These are phyloP conservation scores for Chionis minor DNA, from an alignment of 2,113 vertebrate species.

Conservation along the genomic window DNA sequence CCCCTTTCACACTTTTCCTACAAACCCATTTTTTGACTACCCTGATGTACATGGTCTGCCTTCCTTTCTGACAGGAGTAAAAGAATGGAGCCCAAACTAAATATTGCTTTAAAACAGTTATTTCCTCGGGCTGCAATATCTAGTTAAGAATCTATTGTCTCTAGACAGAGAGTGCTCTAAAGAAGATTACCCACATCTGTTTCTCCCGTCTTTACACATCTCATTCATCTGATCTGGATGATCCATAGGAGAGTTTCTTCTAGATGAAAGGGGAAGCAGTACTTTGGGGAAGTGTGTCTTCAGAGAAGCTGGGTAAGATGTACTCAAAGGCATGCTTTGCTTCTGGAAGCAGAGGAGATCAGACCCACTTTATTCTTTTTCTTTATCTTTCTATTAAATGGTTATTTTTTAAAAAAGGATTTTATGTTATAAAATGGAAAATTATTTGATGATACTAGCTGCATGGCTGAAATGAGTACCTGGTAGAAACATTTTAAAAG, in stretches of 20 bases:
- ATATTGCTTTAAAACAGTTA: background rate
- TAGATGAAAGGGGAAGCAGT: rapidly evolving
- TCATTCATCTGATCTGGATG: background rate
- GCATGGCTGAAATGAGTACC: background rate
- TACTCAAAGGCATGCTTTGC: background rate
- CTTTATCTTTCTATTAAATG: background rate
- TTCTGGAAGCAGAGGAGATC: background rate
- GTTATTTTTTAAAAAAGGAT: background rate
- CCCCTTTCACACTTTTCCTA: background rate
- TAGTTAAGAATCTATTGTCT: background rate
- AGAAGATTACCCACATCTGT: background rate
- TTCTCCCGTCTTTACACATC: background rate
- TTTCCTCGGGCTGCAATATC: background rate
- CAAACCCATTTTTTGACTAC: background rate
- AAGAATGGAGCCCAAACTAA: background rate
- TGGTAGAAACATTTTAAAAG: background rate
- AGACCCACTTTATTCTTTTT: background rate
- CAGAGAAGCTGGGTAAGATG: background rate
- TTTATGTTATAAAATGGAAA: background rate
- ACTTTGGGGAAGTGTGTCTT: background rate
- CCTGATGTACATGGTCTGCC: background rate
- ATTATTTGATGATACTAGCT: background rate
- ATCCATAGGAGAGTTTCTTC: background rate
- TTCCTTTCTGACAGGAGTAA: background rate
- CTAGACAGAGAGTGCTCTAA: background rate